A percentile compares a stretch with the other conserved stretches of the same genome.
Evolutionary conservation across 2,888 invertebrate species (phyloP).

Genomic region (Adineta ricciae): DNA sequence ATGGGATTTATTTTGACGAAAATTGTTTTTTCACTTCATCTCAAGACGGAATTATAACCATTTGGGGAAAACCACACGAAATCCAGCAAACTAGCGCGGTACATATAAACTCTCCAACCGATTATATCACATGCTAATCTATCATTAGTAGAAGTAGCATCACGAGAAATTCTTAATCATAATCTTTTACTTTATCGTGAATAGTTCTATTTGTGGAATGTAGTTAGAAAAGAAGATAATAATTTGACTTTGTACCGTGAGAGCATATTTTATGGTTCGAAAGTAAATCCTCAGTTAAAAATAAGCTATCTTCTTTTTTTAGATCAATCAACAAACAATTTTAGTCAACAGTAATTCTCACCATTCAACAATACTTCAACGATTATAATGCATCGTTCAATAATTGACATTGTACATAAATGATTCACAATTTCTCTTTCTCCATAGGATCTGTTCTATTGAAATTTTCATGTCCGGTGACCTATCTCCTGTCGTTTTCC

Average conservation of each 20-base stretch:
- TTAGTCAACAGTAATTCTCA: neutral
- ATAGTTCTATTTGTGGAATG: too few species aligned
- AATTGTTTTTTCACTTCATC: conserved; percentile 91
- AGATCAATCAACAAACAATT: neutral
- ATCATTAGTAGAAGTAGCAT: too few species aligned
- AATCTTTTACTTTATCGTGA: too few species aligned
- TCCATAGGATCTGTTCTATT: neutral
- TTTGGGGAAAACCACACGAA: conserved; percentile 80
- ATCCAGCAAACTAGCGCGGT: neutral
- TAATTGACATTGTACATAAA: neutral
- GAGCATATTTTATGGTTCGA: too few species aligned
- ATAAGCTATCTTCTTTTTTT: neutral
- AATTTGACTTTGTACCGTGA: too few species aligned
- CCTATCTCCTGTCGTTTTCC: neutral
- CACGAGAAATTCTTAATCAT: too few species aligned
- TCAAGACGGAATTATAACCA: conserved; percentile 94
- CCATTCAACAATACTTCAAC: neutral
- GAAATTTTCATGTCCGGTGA: neutral
- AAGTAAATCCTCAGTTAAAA: neutral
- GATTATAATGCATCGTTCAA: neutral
- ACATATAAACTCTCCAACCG: neutral
- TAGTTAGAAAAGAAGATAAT: too few species aligned
- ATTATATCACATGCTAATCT: too few species aligned
- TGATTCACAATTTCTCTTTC: neutral
- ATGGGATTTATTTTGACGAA: conserved; percentile 81